phyloP scores from a whole-genome alignment of 2,888 invertebrate species.

The Hydropsyche betteni region DNA sequence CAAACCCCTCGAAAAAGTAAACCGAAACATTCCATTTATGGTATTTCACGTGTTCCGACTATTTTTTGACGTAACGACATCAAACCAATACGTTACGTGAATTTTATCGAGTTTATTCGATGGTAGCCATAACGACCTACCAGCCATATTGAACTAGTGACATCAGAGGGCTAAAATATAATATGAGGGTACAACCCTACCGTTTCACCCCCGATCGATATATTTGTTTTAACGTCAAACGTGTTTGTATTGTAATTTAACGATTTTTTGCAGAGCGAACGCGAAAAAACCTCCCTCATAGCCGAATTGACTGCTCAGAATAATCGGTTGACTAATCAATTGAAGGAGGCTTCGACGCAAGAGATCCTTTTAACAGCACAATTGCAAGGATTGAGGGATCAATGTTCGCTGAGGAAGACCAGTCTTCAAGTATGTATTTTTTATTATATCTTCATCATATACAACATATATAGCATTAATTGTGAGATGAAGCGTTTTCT shows the following conservation, averaged over 20 bases:
- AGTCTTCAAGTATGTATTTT: conserved; percentile 68
- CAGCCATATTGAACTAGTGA: conserved; percentile 22
- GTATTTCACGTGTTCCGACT: no score
- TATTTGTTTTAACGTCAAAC: no score
- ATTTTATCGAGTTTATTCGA: conserved; percentile 24
- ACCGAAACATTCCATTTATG: no score
- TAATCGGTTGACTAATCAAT: conserved; percentile 82
- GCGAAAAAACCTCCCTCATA: conserved; percentile 83
- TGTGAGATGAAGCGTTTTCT: no score
- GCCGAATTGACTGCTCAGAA: conserved; percentile 90
- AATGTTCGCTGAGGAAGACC: conserved; percentile 81
- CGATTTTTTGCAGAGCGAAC: conserved; percentile 67
- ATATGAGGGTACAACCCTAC: no score
- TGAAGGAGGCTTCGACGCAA: conserved; percentile 82
- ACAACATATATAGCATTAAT: no score
- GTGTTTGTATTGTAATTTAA: no score
- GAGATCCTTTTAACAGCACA: conserved; percentile 84
- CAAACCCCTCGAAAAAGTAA: no score
- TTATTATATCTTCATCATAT: not conserved
- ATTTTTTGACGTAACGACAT: not conserved
- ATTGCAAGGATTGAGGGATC: conserved; percentile 83
- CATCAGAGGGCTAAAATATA: conserved; percentile 13
- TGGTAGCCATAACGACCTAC: conserved; percentile 36
- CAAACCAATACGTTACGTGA: not conserved
- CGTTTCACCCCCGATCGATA: no score